phyloP scores from a whole-genome alignment of 2,113 vertebrate species.

The Entomyzon cyanotis region DNA sequence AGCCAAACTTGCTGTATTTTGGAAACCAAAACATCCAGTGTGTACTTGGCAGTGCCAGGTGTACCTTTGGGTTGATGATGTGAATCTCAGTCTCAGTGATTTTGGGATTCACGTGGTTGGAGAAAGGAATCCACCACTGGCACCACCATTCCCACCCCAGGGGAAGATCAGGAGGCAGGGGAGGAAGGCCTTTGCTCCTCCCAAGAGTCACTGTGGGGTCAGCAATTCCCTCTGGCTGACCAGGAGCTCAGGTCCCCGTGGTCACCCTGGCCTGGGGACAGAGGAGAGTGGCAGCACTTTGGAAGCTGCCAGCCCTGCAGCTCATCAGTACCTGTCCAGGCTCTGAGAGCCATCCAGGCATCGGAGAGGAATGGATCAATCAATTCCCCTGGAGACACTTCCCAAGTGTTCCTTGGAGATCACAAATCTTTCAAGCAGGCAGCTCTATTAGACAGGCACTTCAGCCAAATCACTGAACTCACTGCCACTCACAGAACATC shows the following conservation, averaged over 20 bases:
- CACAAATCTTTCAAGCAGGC: neutral
- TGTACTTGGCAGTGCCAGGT: neutral
- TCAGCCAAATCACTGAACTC: slow-evolving; percentile 22
- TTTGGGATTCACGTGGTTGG: rapidly evolving
- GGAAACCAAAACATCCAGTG: neutral
- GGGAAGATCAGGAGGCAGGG: rapidly evolving
- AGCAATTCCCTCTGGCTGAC: too few relatives aligned
- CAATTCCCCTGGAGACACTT: neutral
- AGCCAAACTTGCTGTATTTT: neutral
- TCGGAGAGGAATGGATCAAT: slow-evolving; percentile 20
- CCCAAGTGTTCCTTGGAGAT: neutral
- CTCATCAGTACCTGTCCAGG: neutral
- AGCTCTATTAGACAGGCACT: slow-evolving; percentile 21
- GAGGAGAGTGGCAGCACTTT: neutral
- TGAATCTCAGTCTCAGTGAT: rapidly evolving
- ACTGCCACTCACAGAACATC: neutral
- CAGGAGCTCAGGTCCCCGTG: neutral
- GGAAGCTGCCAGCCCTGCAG: neutral
- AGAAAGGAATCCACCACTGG: neutral
- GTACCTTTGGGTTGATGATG: rapidly evolving
- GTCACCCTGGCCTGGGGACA: neutral
- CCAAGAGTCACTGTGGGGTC: neutral
- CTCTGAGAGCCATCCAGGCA: neutral
- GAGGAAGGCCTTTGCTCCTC: neutral
- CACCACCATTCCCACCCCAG: neutral